Conservation (phyloP, 2,113 vertebrate genomes). For the Oceanites oceanicus region DNA sequence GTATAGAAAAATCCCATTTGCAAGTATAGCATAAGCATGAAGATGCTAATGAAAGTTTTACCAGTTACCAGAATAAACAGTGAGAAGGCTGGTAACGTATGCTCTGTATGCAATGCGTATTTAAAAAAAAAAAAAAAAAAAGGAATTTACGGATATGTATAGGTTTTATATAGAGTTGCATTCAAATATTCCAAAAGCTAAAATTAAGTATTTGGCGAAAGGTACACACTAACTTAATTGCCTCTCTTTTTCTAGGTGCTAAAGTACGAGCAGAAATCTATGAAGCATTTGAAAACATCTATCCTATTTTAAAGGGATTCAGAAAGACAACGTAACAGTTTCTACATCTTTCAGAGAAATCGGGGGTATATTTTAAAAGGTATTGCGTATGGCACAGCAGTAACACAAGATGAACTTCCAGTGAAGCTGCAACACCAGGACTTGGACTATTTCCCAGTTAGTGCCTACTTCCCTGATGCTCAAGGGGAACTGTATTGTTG, state of each 20-base stretch:
- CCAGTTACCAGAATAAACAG: neutral
- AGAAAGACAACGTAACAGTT: constrained; percentile 91
- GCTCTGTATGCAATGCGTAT: neutral
- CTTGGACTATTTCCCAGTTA: constrained; percentile 57
- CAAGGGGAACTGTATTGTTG: constrained; percentile 37
- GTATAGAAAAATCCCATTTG: neutral
- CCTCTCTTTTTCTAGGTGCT: constrained; percentile 79
- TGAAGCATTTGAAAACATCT: constrained; percentile 99
- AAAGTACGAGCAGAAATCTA: constrained; percentile 98
- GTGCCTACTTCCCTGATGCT: constrained; percentile 11
- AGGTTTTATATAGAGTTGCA: neutral
- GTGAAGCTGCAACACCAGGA: constrained; percentile 52
- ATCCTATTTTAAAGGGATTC: constrained; percentile 98
- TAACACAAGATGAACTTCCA: constrained; percentile 36
- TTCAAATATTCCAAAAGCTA: neutral
- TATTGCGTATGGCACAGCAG: constrained; percentile 50
- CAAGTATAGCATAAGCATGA: neutral
- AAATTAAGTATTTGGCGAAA: neutral
- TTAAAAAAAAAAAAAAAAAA: neutral
- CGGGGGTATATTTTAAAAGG: constrained; percentile 46
- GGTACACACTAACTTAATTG: neutral
- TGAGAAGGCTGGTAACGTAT: neutral
- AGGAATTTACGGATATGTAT: neutral
- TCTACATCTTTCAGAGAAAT: neutral
- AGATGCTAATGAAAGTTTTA: neutral